Percentiles rank a stretch among this genome's conserved stretches.
Evolutionary conservation across 2,888 invertebrate genomes (phyloP).

Genomic region (Pyrgus malvae): DNA sequence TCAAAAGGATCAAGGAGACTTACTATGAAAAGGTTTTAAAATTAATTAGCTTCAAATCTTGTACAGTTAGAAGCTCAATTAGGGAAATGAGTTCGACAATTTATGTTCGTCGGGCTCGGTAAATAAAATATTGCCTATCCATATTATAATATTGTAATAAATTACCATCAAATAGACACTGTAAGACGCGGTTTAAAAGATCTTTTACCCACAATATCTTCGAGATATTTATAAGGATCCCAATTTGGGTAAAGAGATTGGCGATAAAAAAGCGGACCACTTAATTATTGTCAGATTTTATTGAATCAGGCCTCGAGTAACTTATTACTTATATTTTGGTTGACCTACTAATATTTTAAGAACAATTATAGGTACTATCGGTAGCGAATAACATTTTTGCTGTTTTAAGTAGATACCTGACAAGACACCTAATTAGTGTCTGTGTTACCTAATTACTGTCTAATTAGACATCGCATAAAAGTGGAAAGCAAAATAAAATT

Average conservation of each 20-base stretch:
- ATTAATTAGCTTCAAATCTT: constrained; percentile 25
- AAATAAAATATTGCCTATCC: constrained; percentile 26
- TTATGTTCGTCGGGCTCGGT: constrained; percentile 17
- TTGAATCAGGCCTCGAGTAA: too few relatives aligned
- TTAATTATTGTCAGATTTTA: not conserved
- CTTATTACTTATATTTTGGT: too few relatives aligned
- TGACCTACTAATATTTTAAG: too few relatives aligned
- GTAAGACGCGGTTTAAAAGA: not conserved
- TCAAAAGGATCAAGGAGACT: constrained; percentile 22
- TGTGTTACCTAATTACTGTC: not conserved
- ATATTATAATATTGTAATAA: constrained; percentile 9
- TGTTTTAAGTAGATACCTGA: too few relatives aligned
- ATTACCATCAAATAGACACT: constrained; percentile 17
- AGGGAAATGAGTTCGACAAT: constrained; percentile 23
- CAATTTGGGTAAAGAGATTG: not conserved
- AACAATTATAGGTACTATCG: too few relatives aligned
- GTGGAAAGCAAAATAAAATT: too few relatives aligned
- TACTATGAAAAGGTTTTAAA: constrained; percentile 25
- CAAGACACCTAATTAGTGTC: too few relatives aligned
- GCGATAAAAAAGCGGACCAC: not conserved
- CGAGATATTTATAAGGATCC: constrained; percentile 1
- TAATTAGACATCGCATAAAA: too few relatives aligned
- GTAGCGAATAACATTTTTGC: too few relatives aligned
- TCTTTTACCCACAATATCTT: not conserved
- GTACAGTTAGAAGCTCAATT: constrained; percentile 23